Evolutionary conservation across 2,888 invertebrate genomes (phyloP).

Genomic region (Caenorhabditis sp.): DNA sequence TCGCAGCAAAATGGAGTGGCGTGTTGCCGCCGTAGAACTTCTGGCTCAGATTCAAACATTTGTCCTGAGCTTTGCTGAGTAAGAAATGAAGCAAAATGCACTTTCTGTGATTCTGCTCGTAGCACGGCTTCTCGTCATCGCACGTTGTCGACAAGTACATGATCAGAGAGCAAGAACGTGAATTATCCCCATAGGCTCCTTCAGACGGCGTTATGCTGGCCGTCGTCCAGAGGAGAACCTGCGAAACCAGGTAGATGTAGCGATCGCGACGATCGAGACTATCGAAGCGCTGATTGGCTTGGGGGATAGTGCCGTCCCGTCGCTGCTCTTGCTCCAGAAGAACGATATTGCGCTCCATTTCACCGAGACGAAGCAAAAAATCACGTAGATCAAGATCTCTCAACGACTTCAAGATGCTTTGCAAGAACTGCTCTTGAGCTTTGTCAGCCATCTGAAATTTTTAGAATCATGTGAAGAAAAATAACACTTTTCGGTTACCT

Average conservation of each 20-base stretch:
- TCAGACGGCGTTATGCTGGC: not conserved
- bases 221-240: constrained; percentile 4
- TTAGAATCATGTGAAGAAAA: not conserved
- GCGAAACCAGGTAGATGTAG: not conserved
- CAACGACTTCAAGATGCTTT: not conserved
- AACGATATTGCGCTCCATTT: constrained; percentile 31
- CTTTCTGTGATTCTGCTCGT: constrained; percentile 23
- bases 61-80: not conserved
- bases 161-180: constrained; percentile 1
- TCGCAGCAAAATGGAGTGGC: constrained; percentile 41
- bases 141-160: constrained; percentile 24
- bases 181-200: too few species aligned
- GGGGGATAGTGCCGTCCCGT: not conserved
- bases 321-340: not conserved
- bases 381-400: not conserved
- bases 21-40: constrained; percentile 22
- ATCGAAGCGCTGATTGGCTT: not conserved
- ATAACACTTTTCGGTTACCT: not conserved
- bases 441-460: not conserved
- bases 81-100: constrained; percentile 38
- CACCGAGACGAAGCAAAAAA: constrained; percentile 27
- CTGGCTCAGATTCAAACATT: not conserved
- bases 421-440: not conserved
- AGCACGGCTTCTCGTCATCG: constrained; percentile 17
- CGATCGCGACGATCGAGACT: not conserved